Conservation (phyloP, 2,888 invertebrate genomes). For the Drosophila atripex region DNA sequence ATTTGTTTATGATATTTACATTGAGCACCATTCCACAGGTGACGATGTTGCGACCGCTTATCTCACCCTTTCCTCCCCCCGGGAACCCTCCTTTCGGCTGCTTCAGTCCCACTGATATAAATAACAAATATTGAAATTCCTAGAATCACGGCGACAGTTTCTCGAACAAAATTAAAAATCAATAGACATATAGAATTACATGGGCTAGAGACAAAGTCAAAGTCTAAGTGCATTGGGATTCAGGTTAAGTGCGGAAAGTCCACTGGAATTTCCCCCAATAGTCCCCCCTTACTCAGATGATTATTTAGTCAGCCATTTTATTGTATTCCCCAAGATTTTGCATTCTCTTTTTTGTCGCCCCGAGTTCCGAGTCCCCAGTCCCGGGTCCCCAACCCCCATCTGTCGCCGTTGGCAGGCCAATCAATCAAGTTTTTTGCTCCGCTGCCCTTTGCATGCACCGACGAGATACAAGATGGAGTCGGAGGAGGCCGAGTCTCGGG, state of each 20-base stretch:
- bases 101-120: constrained; percentile 52
- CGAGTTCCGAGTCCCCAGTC: constrained; percentile 14
- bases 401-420: constrained; percentile 71
- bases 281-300: background rate
- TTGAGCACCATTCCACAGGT: constrained; percentile 54
- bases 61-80: constrained; percentile 42
- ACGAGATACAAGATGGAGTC: constrained; percentile 71
- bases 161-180: constrained; percentile 46
- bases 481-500: constrained; percentile 19
- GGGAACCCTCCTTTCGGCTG: background rate
- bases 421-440: constrained; percentile 81
- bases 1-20: constrained; percentile 60
- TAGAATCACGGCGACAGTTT: constrained; percentile 52
- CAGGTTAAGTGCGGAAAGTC: constrained; percentile 44
- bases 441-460: constrained; percentile 72
- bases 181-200: constrained; percentile 26
- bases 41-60: constrained; percentile 41
- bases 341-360: constrained; percentile 47
- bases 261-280: constrained; percentile 5
- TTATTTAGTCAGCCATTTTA: constrained; percentile 59
- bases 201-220: constrained; percentile 12
- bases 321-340: constrained; percentile 51
- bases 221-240: constrained; percentile 27
- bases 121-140: constrained; percentile 73
- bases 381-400: constrained; percentile 35